Evolutionary conservation across 2,888 invertebrate genomes (phyloP), one percentile per base, ranked within the genome.

Genomic region (Cancer borealis): DNA sequence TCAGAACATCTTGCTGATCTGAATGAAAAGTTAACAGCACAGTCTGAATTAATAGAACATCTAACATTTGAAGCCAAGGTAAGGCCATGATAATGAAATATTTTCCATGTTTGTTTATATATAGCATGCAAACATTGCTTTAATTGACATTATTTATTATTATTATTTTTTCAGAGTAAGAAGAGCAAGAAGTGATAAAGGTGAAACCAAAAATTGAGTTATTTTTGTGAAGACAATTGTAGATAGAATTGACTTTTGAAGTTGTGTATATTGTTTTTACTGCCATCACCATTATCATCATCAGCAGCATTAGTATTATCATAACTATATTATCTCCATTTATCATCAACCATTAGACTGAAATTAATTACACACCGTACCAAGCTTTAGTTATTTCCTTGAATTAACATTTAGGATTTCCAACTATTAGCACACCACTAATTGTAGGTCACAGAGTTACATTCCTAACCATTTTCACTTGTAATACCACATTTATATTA

Each of bases 1-100:
- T 98, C 98, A 96, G 98, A 98, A 96, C 98, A 98, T 96, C 97
- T 98, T 96, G 98, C 98, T 30, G 97, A 97, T 92, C 97, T 98
- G 97, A 98, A 98, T 97, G 99, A 99, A 96, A 98, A 98, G 97
- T 97, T 99, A 91, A 98, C 99, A 45, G 97, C 97, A 93, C 98
- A 98, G 96, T 98, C 98, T 96, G 98, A 98, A 39, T 46, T 73
- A 12, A 95, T 94, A 66, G 95, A 95, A n/a, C 93, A 95, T 17
- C 88, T 95, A 6, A 93, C 79, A 88, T 95, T 93, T 93, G 95
- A 95, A 79, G 46, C 49, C n/a, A 95, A 94, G 92, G 94, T 94
- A 92, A 92, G 93, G 12, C 39, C 73, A 26, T 45, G n/a, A 26
- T 91, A 3, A 4, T 21, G 6, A 4, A 10, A 30, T 84, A 39